Evolutionary conservation across 2,797 vertebrate species (phyloP), one percentile per base, ranked within the genome.

Genomic region (Intellagama lesueurii): DNA sequence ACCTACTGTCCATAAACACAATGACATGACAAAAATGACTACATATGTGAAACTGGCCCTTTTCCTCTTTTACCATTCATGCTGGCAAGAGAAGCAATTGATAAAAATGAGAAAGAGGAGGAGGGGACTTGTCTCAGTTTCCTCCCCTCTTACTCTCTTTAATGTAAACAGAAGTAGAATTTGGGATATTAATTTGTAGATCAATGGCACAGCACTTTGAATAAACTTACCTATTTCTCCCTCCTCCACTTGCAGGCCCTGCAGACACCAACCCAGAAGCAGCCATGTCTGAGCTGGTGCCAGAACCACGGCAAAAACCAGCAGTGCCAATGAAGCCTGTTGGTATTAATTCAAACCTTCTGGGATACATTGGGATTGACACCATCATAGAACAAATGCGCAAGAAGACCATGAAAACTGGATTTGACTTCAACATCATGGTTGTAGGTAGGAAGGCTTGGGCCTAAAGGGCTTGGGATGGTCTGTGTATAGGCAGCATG

Each of bases 351-450:
- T 95, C 98, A 81, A 98, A 94, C 91, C 95, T 99, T 93, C 96
- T 99, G 94, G 99, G 99, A 70, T 99, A 99, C 94, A 98, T 99
- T 0, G 99, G 99, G 26, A 99, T 99, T 0, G 99, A 99, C 96
- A 99, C 98, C 93, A 99, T 99, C 95, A 99, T 99, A 0, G 99
- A 99, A 94, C 99, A 99, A 96, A 99, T 99, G 99, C 98, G 98
- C 87, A 99, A 98, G 98, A 99, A 99, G 96, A 99, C 99, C 78
- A 99, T 99, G 99, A 99, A 99, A 97, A 98, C 98, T 0, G 98
- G 99, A 73, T 99, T 99, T 0, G 99, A 99, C 95, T 99, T 99
- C 95, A 99, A 99, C 93, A 98, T 99, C 97, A 99, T 99, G 99
- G 98, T 99, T 66, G 99, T 99, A 24, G 99, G 99, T 99, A 96